These are phyloP conservation scores for Eupithecia tripunctaria DNA, from an alignment of 2,888 invertebrate genomes.

Conservation along the genomic window DNA sequence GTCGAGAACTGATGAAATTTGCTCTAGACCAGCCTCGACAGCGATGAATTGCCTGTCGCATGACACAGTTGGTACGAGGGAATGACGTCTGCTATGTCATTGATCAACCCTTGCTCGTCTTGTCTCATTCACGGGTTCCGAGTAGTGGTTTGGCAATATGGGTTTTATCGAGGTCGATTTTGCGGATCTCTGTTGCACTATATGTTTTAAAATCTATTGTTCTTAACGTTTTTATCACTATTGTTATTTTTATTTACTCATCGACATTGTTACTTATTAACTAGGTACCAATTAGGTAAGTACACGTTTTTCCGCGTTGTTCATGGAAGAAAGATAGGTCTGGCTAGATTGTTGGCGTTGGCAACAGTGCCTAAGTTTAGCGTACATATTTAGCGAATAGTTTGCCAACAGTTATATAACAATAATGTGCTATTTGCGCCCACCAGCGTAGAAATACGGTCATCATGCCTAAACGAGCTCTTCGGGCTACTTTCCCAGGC, in stretches of 20 bases:
- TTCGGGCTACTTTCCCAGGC: slow-evolving; percentile 67
- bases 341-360: background rate
- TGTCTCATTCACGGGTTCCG: slow-evolving; percentile 70
- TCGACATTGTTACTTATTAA: background rate
- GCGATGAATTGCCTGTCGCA: slow-evolving; percentile 39
- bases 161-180: slow-evolving; percentile 72
- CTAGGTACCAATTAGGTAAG: background rate
- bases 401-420: slow-evolving; percentile 41
- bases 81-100: slow-evolving; percentile 72
- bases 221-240: background rate
- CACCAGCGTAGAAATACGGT: slow-evolving; percentile 51
- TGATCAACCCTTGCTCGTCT: slow-evolving; percentile 77
- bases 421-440: slow-evolving; percentile 45
- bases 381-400: slow-evolving; percentile 18
- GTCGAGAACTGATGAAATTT: slow-evolving; percentile 43
- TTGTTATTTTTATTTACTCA: background rate
- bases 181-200: slow-evolving; percentile 64
- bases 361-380: slow-evolving; percentile 9
- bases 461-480: slow-evolving; percentile 60
- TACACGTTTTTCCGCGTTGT: background rate
- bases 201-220: slow-evolving; percentile 24
- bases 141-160: slow-evolving; percentile 75
- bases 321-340: background rate
- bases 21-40: slow-evolving; percentile 24
- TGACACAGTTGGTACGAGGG: slow-evolving; percentile 62